A percentile compares a stretch with the other conserved stretches of the same genome.
Evolutionary conservation across 2,113 vertebrate species (phyloP).

Genomic region (Crotalus tigris): DNA sequence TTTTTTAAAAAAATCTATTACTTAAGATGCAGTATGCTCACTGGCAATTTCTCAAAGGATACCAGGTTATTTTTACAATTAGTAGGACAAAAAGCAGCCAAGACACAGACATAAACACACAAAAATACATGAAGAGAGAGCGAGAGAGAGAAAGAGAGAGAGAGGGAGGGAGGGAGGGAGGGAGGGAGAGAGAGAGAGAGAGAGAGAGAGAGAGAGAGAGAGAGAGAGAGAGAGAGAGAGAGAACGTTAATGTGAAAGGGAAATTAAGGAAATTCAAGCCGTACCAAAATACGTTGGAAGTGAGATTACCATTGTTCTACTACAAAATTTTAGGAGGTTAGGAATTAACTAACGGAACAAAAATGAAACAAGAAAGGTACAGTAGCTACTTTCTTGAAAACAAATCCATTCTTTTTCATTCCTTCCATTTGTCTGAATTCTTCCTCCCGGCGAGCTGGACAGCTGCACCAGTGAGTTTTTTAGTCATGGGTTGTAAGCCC

Average conservation of each 20-base stretch:
- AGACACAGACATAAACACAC: neutral
- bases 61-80: constrained; percentile 63
- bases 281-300: constrained; percentile 41
- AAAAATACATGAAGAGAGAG: neutral
- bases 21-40: constrained; percentile 63
- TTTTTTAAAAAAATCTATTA: constrained; percentile 62
- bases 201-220: neutral
- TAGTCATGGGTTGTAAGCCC: constrained; percentile 84
- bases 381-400: constrained; percentile 79
- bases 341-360: constrained; percentile 63
- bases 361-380: constrained; percentile 67
- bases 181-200: neutral
- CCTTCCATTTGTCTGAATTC: constrained; percentile 81
- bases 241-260: constrained; percentile 49
- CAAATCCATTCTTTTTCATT: constrained; percentile 76
- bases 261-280: constrained; percentile 44
- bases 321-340: constrained; percentile 66
- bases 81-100: constrained; percentile 49
- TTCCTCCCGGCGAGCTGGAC: constrained; percentile 83
- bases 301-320: constrained; percentile 52
- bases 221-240: neutral
- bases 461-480: constrained; percentile 83
- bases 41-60: constrained; percentile 49
- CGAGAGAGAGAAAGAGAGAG: neutral
- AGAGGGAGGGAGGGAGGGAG: neutral